Evolutionary conservation across 2,888 invertebrate species (phyloP), one percentile per base, ranked within the genome.

Genomic region (Ormyrus nitidulus): DNA sequence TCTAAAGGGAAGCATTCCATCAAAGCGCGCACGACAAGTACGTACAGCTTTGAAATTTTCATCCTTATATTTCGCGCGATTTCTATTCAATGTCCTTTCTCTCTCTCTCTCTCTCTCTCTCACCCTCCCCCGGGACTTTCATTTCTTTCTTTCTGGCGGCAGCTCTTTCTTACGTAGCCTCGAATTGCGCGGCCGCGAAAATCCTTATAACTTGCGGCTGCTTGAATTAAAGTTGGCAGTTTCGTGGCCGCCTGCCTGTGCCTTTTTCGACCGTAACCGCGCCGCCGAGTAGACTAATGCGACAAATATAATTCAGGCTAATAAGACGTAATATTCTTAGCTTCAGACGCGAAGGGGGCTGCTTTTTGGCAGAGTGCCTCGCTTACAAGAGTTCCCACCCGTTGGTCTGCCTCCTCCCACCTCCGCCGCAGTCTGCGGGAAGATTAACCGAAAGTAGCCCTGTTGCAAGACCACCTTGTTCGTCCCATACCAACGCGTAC

Each of bases 311-410:
- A 84, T 83, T 83, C 80, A 79, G 76, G 75, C 79, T 83, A 82
- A 84, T 84, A 82, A 81, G 73, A 78, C 80, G 82, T 80, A 83
- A 82, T 79, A 82, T 84, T 84, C 80, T 81, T 84, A 84, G 83
- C 82, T 83, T 79, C 56, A 78, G 76, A 68, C 51, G 82, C 51
- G 76, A 56, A 64, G 83, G 58, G 58, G 54, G 54, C 49, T 62
- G 68, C 62, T 66, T 58, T 71, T 75, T 62, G 70, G 68, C 77
- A 61, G 70, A 64, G 53, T 53, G 61, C 71, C 72, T 10, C 19
- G 13, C 49, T 53, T 34, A 34, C 34, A 34, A 34, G 4, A 34
- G 34, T 34, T 34, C 34, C 34, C 0, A 34, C 34, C 34, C 34
- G 34, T 4, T 4, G 34, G 34, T 34, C 34, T 34, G 34, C 34